These are phyloP conservation scores for Battus philenor DNA, from an alignment of 1,140 invertebrate species.

Conservation along the genomic window DNA sequence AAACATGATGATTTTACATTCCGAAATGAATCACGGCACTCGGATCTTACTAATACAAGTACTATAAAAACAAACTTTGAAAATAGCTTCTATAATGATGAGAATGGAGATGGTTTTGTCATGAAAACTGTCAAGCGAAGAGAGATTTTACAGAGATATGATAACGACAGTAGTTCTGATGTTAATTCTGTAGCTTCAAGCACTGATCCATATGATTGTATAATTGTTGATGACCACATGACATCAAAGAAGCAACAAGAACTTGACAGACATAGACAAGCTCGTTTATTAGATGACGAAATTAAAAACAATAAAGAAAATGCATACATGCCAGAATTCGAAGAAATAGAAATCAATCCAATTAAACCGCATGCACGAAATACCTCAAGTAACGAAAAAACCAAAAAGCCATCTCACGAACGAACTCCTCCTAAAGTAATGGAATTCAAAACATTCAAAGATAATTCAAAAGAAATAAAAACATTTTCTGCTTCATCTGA, in stretches of 20 bases:
- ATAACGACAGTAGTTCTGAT: constrained; percentile 78
- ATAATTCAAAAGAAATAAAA: constrained; percentile 72
- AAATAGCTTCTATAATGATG: constrained; percentile 79
- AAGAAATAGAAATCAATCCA: constrained; percentile 69
- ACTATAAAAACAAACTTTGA: constrained; percentile 75
- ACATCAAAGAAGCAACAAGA: constrained; percentile 78
- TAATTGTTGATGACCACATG: constrained; percentile 84
- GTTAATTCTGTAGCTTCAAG: constrained; percentile 79
- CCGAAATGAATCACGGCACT: constrained; percentile 70
- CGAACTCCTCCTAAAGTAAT: constrained; percentile 57
- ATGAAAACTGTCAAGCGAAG: constrained; percentile 82
- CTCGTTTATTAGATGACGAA: constrained; percentile 52
- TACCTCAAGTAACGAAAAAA: constrained; percentile 59
- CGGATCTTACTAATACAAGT: constrained; percentile 71
- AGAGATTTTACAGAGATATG: constrained; percentile 82
- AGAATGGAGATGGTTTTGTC: constrained; percentile 78
- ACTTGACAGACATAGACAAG: constrained; percentile 66
- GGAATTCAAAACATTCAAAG: constrained; percentile 76
- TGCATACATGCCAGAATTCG: constrained; percentile 69
- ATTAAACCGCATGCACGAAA: constrained; percentile 70
- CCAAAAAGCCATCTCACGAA: constrained; percentile 57
- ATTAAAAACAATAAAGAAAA: constrained; percentile 69
- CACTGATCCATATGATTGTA: constrained; percentile 84
- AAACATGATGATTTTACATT: constrained; percentile 65
- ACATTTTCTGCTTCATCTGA: constrained; percentile 72